Conservation (phyloP, 2,797 vertebrate species). For the Oreonectes daqikongensis region DNA sequence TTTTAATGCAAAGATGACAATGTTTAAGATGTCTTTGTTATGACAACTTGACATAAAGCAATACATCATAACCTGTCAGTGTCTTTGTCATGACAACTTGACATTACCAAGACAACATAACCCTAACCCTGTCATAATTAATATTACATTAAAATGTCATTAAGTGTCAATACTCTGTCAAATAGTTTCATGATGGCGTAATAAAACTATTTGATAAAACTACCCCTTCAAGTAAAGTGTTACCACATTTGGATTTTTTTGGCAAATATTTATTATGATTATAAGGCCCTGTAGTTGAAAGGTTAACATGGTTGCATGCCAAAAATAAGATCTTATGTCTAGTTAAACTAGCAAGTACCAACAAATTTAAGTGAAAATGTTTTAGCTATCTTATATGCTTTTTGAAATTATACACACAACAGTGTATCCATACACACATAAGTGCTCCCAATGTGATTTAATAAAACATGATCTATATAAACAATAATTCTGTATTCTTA, state of each 20-base stretch:
- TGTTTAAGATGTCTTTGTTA: too few species aligned
- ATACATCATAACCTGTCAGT: too few species aligned
- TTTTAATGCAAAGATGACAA: too few species aligned
- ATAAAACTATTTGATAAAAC: too few species aligned
- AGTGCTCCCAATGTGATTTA: neutral
- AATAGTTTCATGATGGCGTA: too few species aligned
- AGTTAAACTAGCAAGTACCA: neutral
- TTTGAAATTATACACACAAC: neutral
- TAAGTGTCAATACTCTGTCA: too few species aligned
- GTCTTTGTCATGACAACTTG: too few species aligned
- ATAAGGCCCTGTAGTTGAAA: neutral
- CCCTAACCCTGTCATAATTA: too few species aligned
- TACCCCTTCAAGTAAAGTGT: too few species aligned
- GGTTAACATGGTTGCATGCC: neutral
- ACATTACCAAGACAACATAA: too few species aligned
- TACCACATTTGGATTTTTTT: neutral
- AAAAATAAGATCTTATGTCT: neutral
- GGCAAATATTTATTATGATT: neutral
- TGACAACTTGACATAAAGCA: too few species aligned
- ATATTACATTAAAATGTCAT: too few species aligned
- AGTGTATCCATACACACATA: neutral
- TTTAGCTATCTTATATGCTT: neutral
- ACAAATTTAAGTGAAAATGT: neutral
- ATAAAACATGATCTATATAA: slow-evolving; percentile 37
- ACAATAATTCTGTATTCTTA: slow-evolving; percentile 10